These are phyloP conservation scores for Andrena cerasifolii DNA, from an alignment of 1,140 invertebrate genomes.

Conservation along the genomic window DNA sequence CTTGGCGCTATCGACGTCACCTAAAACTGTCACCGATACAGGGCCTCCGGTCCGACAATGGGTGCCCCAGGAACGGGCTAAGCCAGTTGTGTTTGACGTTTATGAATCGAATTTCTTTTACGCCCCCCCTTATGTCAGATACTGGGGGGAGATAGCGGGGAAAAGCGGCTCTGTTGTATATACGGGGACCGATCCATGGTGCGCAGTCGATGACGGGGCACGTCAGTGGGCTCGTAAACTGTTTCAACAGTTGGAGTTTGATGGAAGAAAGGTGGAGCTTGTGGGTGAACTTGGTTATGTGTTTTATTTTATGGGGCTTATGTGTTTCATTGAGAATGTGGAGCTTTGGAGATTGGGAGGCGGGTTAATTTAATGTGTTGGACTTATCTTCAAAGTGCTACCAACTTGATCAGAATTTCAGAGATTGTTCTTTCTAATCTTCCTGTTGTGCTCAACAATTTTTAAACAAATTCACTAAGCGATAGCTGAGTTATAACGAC, in stretches of 20 bases:
- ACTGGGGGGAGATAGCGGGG: constrained; percentile 25
- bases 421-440: too few relatives aligned
- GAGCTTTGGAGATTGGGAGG: neutral
- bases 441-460: too few relatives aligned
- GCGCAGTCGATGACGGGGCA: constrained; percentile 1
- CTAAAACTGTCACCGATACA: constrained; percentile 51
- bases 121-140: constrained; percentile 15
- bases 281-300: neutral
- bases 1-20: constrained; percentile 1
- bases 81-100: constrained; percentile 68
- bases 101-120: constrained; percentile 77
- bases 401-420: too few relatives aligned
- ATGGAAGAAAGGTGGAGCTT: neutral
- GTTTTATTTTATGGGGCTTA: too few relatives aligned
- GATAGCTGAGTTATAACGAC: too few relatives aligned
- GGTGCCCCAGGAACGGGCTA: constrained; percentile 43
- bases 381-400: too few relatives aligned
- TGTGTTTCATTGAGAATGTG: neutral
- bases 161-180: constrained; percentile 17
- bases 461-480: too few relatives aligned
- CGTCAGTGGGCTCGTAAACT: constrained; percentile 25
- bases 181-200: constrained; percentile 8
- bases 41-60: constrained; percentile 6
- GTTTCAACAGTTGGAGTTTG: neutral
- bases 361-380: too few relatives aligned